phyloP scores from a whole-genome alignment of 2,797 vertebrate species.

The Syngnathus acus region DNA sequence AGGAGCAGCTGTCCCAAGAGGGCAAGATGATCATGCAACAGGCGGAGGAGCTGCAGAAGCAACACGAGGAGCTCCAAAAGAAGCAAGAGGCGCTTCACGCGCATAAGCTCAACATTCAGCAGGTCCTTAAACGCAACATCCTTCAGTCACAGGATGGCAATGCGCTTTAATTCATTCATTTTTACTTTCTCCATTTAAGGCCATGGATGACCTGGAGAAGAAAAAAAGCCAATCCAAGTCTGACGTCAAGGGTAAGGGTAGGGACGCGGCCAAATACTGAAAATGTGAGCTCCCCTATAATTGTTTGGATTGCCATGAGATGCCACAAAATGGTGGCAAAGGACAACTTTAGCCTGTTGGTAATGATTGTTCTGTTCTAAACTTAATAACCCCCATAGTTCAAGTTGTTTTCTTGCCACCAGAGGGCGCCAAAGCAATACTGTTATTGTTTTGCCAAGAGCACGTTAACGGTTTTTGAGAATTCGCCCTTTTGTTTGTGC shows the following conservation, averaged over 20 bases:
- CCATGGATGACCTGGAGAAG: neutral
- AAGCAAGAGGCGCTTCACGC: conserved; percentile 79
- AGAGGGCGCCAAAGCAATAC: neutral
- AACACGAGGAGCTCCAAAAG: conserved; percentile 79
- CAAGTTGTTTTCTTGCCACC: neutral
- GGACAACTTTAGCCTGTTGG: no score
- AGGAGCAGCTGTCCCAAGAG: conserved; percentile 75
- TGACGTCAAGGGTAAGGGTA: neutral
- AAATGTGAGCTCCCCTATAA: neutral
- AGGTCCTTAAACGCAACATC: conserved; percentile 59
- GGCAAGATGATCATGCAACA: conserved; percentile 73
- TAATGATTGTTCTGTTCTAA: no score
- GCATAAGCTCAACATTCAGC: conserved; percentile 78
- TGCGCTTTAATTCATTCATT: neutral
- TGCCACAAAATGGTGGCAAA: neutral
- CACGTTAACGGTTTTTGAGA: neutral
- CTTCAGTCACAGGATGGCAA: neutral
- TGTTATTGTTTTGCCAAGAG: neutral
- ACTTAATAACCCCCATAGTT: neutral
- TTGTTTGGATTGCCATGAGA: neutral
- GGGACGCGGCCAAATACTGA: neutral
- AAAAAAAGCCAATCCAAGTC: neutral
- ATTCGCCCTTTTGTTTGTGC: no score
- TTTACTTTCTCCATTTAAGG: neutral
- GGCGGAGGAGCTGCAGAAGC: conserved; percentile 74